phyloP scores from a whole-genome alignment of 2,113 vertebrate genomes.

The Malurus melanocephalus region DNA sequence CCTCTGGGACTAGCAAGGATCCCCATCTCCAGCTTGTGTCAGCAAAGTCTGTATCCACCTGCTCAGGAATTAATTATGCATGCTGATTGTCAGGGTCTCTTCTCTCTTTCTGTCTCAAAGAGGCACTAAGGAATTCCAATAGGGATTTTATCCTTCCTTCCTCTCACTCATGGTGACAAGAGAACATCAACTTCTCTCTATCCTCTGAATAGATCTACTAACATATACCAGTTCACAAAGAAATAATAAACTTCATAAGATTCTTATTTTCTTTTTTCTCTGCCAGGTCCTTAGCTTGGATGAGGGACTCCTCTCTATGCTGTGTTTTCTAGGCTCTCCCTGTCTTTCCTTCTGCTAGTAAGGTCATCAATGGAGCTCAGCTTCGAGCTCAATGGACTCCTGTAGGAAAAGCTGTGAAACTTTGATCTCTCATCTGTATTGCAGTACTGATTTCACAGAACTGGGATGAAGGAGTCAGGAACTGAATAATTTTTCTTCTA shows the following conservation, averaged over 20 bases:
- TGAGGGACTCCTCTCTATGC: neutral
- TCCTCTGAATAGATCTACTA: neutral
- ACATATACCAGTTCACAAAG: neutral
- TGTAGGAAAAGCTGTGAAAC: neutral
- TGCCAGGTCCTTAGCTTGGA: neutral
- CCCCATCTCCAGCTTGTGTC: neutral
- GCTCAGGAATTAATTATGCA: neutral
- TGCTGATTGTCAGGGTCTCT: neutral
- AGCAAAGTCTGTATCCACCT: neutral
- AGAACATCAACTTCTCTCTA: neutral
- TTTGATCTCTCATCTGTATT: neutral
- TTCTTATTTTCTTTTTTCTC: neutral
- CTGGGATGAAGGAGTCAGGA: neutral
- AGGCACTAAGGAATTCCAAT: neutral
- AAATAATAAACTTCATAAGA: neutral
- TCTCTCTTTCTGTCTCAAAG: neutral
- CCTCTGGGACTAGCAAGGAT: neutral
- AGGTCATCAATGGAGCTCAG: neutral
- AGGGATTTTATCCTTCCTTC: neutral
- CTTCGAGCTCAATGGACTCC: neutral
- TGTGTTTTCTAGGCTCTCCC: neutral
- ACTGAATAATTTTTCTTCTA: neutral
- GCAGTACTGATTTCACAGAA: neutral
- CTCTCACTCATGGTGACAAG: neutral
- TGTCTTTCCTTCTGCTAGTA: neutral